Evolutionary conservation across 2,113 vertebrate genomes (phyloP).

Genomic region (Elephas maximus): DNA sequence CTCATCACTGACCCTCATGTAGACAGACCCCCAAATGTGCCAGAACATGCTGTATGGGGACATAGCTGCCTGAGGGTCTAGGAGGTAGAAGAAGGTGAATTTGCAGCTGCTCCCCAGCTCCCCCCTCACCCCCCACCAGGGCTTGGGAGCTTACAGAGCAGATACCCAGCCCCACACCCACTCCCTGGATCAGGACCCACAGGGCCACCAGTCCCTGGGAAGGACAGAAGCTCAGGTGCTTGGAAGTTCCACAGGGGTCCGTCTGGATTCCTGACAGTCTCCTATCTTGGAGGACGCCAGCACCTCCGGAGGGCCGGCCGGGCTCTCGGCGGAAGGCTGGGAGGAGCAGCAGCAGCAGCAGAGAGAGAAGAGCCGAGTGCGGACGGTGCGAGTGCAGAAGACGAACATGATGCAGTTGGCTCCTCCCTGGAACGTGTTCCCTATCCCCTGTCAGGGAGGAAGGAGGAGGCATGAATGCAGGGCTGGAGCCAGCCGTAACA

Average conservation of each 20-base stretch:
- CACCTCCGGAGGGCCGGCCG: fast-evolving
- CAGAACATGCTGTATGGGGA: fast-evolving
- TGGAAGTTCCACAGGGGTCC: background rate
- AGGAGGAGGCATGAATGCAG: fast-evolving
- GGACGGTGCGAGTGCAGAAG: constrained; percentile 91
- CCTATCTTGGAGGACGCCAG: background rate
- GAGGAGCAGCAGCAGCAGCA: constrained; percentile 81
- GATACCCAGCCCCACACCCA: background rate
- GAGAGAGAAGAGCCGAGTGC: constrained; percentile 87
- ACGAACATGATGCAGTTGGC: constrained; percentile 98
- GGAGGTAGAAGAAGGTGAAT: constrained; percentile 67
- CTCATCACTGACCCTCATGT: background rate
- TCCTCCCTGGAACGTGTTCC: constrained; percentile 98
- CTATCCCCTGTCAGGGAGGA: constrained; percentile 91
- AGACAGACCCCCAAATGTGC: background rate
- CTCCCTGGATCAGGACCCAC: background rate
- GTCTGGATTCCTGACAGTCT: background rate
- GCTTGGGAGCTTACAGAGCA: fast-evolving
- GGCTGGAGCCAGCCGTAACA: background rate
- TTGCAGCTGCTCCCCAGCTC: fast-evolving
- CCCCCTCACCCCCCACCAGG: too few relatives aligned
- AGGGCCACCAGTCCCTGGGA: background rate
- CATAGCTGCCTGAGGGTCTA: background rate
- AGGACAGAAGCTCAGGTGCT: constrained; percentile 79
- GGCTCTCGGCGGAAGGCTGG: background rate